These are phyloP conservation scores for Chamaea fasciata DNA, from an alignment of 2,113 vertebrate genomes.

Conservation along the genomic window DNA sequence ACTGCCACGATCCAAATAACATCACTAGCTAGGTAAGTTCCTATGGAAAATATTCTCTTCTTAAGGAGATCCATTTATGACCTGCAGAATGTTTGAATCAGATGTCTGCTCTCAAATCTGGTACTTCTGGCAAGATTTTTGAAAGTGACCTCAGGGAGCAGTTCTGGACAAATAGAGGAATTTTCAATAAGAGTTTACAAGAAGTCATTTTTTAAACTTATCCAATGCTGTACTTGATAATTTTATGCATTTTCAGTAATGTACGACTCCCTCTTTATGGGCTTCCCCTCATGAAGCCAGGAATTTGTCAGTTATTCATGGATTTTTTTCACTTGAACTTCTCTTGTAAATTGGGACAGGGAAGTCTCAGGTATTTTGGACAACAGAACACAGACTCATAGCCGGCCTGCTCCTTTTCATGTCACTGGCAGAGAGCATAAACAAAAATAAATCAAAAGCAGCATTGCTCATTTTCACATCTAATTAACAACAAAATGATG, in stretches of 20 bases:
- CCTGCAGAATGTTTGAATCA: slow-evolving; percentile 35
- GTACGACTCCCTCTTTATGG: not conserved
- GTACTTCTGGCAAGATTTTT: slow-evolving; percentile 16
- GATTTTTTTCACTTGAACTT: not conserved
- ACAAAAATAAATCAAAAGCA: not conserved
- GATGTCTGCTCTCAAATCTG: slow-evolving; percentile 36
- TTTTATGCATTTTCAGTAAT: not conserved
- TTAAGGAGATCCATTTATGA: slow-evolving; percentile 11
- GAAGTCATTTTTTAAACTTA: not conserved
- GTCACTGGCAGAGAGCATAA: not conserved
- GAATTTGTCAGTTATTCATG: not conserved
- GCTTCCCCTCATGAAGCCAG: not conserved
- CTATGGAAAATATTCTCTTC: not conserved
- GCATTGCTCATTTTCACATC: not conserved
- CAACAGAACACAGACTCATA: not conserved
- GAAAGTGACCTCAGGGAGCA: not conserved
- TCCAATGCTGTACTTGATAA: not conserved
- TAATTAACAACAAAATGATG: fast-evolving
- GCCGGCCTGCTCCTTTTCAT: not conserved
- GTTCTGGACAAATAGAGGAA: not conserved
- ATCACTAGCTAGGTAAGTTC: not conserved
- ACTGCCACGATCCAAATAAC: not conserved
- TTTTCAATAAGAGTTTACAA: slow-evolving; percentile 24
- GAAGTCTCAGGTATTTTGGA: not conserved
- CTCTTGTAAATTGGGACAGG: not conserved